Evolutionary conservation across 2,113 vertebrate species (phyloP).

Genomic region (Penelope pileata): DNA sequence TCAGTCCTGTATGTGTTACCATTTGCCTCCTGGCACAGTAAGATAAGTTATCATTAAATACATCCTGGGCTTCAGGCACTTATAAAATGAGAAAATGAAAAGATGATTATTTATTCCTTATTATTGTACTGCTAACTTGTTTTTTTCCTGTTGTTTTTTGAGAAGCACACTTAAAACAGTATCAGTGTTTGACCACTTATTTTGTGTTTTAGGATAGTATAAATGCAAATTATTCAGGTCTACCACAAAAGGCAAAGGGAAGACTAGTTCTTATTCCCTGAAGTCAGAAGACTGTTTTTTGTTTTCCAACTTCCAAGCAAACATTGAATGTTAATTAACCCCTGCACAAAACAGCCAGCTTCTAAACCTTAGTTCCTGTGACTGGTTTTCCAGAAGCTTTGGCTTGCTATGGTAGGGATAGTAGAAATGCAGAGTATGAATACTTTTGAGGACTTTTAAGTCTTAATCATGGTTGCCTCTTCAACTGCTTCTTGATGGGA

Average conservation of each 20-base stretch:
- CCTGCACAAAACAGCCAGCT: background rate
- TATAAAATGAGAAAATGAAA: constrained; percentile 37
- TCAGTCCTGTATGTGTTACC: constrained; percentile 93
- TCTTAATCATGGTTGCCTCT: background rate
- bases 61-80: constrained; percentile 74
- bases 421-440: background rate
- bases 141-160: background rate
- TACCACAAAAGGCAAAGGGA: background rate
- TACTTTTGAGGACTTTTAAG: background rate
- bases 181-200: background rate
- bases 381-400: background rate
- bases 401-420: background rate
- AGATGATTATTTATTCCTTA: background rate
- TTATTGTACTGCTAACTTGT: constrained; percentile 5
- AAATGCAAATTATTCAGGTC: background rate
- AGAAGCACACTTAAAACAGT: background rate
- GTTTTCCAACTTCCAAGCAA: background rate
- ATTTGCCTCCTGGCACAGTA: constrained; percentile 79
- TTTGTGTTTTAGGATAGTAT: background rate
- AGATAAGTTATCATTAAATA: constrained; percentile 86
- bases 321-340: background rate
- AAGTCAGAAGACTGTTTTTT: background rate
- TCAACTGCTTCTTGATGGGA: background rate
- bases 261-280: background rate
- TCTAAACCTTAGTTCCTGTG: background rate